phyloP scores from a whole-genome alignment of 1,140 invertebrate species.

The Drosophila sucinea region DNA sequence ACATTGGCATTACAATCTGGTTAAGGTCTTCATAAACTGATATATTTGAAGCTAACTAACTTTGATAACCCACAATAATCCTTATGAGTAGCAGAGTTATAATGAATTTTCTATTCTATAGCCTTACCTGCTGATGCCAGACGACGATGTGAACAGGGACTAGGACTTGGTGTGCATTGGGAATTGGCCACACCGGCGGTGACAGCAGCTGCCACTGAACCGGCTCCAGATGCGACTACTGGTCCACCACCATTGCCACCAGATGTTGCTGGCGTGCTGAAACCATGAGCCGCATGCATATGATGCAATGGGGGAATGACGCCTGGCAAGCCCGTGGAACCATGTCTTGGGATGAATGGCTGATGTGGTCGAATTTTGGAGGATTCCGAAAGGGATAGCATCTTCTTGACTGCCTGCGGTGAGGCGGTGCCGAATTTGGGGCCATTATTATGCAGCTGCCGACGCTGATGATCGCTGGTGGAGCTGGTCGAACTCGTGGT shows the following conservation, averaged over 20 bases:
- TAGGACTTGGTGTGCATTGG: conserved; percentile 73
- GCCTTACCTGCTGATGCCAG: conserved; percentile 85
- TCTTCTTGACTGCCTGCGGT: conserved; percentile 96
- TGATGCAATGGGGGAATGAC: conserved; percentile 69
- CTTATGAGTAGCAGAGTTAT: no score
- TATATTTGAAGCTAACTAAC: no score
- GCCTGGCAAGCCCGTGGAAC: conserved; percentile 41
- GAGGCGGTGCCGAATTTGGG: conserved; percentile 95
- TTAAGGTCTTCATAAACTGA: no score
- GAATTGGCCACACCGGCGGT: conserved; percentile 40
- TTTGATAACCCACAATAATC: no score
- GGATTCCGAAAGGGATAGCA: conserved; percentile 93
- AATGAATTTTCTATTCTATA: no score
- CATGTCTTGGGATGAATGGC: conserved; percentile 83
- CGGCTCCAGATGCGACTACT: conserved; percentile 11
- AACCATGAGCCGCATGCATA: conserved; percentile 63
- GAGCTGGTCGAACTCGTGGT: conserved; percentile 95
- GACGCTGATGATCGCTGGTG: conserved; percentile 93
- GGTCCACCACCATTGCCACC: conserved; percentile 20
- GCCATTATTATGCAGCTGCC: conserved; percentile 89
- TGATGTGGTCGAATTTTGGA: conserved; percentile 95
- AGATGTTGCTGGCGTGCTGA: conserved; percentile 42
- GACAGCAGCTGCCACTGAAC: conserved; percentile 28
- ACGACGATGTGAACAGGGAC: conserved; percentile 87
- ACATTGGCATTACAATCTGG: no score